Evolutionary conservation across 2,888 invertebrate genomes (phyloP).

Genomic region (Heliconius hortense): DNA sequence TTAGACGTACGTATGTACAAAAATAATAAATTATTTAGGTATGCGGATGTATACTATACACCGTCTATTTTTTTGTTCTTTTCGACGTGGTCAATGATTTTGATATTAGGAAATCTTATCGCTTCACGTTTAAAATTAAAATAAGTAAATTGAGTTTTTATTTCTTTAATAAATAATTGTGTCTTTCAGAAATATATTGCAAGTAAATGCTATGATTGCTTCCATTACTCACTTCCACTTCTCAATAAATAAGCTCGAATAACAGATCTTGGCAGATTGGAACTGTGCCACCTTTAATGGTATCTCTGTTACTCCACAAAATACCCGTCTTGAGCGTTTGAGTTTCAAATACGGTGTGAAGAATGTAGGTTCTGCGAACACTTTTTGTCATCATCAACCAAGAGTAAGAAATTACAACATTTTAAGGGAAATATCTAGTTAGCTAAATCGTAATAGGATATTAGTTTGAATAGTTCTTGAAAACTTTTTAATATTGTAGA

Average conservation of each 20-base stretch:
- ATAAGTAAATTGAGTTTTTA: neutral
- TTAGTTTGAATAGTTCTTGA: too few relatives aligned
- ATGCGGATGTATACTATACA: conserved; percentile 1
- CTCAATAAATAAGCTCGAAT: conserved; percentile 33
- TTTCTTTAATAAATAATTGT: neutral
- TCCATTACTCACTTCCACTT: conserved; percentile 19
- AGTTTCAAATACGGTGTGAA: neutral
- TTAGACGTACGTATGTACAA: neutral
- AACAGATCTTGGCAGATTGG: conserved; percentile 33
- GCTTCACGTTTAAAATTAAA: neutral
- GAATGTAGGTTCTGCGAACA: conserved; percentile 8
- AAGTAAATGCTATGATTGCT: conserved; percentile 18
- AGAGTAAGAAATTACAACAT: neutral
- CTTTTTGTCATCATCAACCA: neutral
- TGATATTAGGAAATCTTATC: neutral
- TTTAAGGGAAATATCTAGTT: neutral
- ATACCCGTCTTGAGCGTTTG: conserved; percentile 4
- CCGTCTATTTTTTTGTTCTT: neutral
- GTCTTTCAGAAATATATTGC: neutral
- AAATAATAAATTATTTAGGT: neutral
- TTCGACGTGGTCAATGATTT: conserved; percentile 1
- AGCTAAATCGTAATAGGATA: neutral
- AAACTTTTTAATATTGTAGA: too few relatives aligned
- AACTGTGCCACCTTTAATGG: conserved; percentile 33
- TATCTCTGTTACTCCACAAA: conserved; percentile 26